phyloP scores from a whole-genome alignment of 2,888 invertebrate species.

The Dione juno region DNA sequence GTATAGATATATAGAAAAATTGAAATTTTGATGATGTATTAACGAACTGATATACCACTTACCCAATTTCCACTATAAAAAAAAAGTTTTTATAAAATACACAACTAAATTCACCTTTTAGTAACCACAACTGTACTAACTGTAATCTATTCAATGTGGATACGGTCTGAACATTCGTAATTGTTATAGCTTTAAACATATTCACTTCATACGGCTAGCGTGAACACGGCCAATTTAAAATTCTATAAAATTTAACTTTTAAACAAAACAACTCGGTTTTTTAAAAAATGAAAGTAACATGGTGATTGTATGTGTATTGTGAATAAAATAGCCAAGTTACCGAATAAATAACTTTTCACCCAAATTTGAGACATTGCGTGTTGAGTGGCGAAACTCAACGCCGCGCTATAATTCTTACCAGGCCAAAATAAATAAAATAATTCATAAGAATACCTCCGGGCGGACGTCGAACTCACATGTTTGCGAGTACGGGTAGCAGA shows the following conservation, averaged over 20 bases:
- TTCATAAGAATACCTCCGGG: too few species aligned
- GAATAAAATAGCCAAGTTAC: too few species aligned
- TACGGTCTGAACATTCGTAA: slow-evolving; percentile 28
- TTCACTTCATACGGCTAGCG: slow-evolving; percentile 7
- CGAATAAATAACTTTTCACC: not conserved
- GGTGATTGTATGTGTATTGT: too few species aligned
- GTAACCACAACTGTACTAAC: slow-evolving; percentile 28
- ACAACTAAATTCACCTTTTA: slow-evolving; percentile 29
- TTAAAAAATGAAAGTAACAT: not conserved
- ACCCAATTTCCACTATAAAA: too few species aligned
- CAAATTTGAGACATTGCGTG: not conserved
- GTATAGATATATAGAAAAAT: too few species aligned
- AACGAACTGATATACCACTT: too few species aligned
- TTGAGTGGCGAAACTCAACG: not conserved
- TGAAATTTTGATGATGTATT: too few species aligned
- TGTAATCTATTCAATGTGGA: slow-evolving; percentile 33
- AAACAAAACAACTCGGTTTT: not conserved
- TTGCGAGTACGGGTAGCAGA: too few species aligned
- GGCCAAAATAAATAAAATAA: too few species aligned
- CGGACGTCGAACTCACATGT: too few species aligned
- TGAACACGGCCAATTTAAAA: slow-evolving; percentile 18
- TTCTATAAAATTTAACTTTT: slow-evolving; percentile 5
- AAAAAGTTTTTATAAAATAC: not conserved
- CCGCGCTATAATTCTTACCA: not conserved
- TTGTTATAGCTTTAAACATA: slow-evolving; percentile 23